Base-by-base conservation (phyloP, 2,797 vertebrate species). In the Rhabdophis nuchalis region DNA sequence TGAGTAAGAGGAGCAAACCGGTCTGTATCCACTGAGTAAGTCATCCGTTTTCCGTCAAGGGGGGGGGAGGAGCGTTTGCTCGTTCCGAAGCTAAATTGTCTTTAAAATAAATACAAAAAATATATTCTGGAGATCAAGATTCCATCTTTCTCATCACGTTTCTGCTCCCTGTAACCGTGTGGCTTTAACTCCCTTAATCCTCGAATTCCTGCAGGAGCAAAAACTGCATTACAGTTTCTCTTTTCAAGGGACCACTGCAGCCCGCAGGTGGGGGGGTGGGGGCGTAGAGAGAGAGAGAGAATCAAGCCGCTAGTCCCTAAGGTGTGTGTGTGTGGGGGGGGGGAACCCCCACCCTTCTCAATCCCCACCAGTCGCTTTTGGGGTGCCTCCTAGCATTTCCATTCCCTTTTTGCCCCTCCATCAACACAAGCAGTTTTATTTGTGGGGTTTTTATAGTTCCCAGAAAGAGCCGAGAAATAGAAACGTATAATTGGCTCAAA, bases 31-130 rank as follows among this genome's bases (percentile, higher is more conserved):
- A 41, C 36, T 23, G 72, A 77, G 18, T 23, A 77, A 77, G n/a
- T 72, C 64, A 72, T 36, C n/a, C 32, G 14, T 72, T 32, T n/a
- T n/a, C n/a, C 64, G 18, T 32, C 7, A 2, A 7, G 36, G 7
- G 25, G 3, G 3, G 1, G 1, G 16, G 18, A 3, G 25, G 3
- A 11, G 1, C 2, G 0, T 77, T 20, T 20, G 68, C 32, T 77
- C 8, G 3, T 77, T 41, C 36, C 36, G 41, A 77, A 1, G 3
- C 32, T 77, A 77, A 8, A 36, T 36, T 41, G 41, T 41, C 18
- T 77, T 58, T 87, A 25, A 60, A 7, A 23, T 5, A 56, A 56
- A 5, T 20, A 25, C 27, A 60, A 27, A 10, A 18, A 86, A n/a
- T n/a, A n/a, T n/a, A n/a, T n/a, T 89, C 8, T 36, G 64, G 68